Evolutionary conservation across 2,797 vertebrate genomes (phyloP).

Genomic region (Argya squamiceps): DNA sequence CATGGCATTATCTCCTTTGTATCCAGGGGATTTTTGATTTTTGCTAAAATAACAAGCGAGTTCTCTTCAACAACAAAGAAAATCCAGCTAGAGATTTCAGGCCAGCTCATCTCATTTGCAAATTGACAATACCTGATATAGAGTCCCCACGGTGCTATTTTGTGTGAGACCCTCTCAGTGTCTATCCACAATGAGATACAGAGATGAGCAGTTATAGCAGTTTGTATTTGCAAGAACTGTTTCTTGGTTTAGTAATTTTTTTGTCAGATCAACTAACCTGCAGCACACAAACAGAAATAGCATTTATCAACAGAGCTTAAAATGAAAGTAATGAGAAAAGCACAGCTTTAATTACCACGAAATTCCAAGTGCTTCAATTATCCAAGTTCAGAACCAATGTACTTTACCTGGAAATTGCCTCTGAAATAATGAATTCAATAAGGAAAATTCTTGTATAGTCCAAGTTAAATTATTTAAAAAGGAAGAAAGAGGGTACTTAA

Average conservation of each 20-base stretch:
- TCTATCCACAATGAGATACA: background rate
- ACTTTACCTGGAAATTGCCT: conserved; percentile 59
- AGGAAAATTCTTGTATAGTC: conserved; percentile 64
- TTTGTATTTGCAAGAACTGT: background rate
- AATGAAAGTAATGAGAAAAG: conserved; percentile 4
- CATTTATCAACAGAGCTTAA: conserved; percentile 5
- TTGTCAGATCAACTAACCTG: background rate
- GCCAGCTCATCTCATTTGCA: background rate
- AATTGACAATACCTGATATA: background rate
- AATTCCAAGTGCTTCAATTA: conserved; percentile 37
- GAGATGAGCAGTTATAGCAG: background rate
- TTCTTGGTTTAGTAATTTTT: background rate
- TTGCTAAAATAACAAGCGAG: background rate
- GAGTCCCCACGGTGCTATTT: background rate
- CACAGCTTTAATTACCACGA: background rate
- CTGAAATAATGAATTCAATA: conserved; percentile 73
- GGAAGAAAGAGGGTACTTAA: conserved; percentile 70
- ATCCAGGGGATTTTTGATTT: background rate
- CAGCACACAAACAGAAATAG: background rate
- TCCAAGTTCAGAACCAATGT: conserved; percentile 6
- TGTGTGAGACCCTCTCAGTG: background rate
- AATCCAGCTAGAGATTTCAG: background rate
- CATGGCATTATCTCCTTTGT: background rate
- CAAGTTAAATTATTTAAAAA: conserved; percentile 71
- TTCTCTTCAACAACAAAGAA: background rate